Base-by-base conservation (phyloP, 2,888 invertebrate species). In the Cremastinae sp. region DNA sequence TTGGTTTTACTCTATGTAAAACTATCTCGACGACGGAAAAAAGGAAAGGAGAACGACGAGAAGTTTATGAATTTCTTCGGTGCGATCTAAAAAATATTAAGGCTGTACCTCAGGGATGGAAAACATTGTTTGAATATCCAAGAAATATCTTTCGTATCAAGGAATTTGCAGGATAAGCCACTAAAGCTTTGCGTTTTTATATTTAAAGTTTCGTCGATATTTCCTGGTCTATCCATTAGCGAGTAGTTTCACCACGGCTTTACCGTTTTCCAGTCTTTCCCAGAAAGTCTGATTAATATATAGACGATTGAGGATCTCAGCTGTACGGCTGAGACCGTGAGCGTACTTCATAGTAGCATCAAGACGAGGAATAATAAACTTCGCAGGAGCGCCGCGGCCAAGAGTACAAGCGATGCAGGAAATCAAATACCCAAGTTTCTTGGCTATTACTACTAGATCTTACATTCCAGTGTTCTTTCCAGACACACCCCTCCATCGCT, bases 351-450 rank as follows among this genome's bases (percentile, higher is more conserved):
- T 45, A 41, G 45, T 56, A 47, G 49, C 49, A 68, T 68, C 41
- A 58, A 68, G 68, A 61, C 58, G 55, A 61, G 53, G 73, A 65
- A 65, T 69, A 73, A 76, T 70, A 76, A 70, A 73, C 59, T 76
- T 73, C 53, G 58, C n/a, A 53, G 73, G 10, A 45, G 59, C 28
- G 20, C 28, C 28, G 16, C 12, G 45, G 47, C 39, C 47, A 53
- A 72, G 61, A 56, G 68, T 62, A 62, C 51, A 58, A 74, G 62
- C 43, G 64, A 69, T 69, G 69, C 71, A 49, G 65, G 70, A 69
- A 73, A 73, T 70, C 69, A 70, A 61, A 76, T 76, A 76, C 47
- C 65, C 59, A 74, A 76, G 73, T 76, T 69, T 74, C 22, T 49
- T 53, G 20, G 68, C 55, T 45, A 49, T 41, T 65, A 66, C 47